These are phyloP conservation scores for Tridacna crocea DNA, from an alignment of 2,888 invertebrate species.

Conservation along the genomic window DNA sequence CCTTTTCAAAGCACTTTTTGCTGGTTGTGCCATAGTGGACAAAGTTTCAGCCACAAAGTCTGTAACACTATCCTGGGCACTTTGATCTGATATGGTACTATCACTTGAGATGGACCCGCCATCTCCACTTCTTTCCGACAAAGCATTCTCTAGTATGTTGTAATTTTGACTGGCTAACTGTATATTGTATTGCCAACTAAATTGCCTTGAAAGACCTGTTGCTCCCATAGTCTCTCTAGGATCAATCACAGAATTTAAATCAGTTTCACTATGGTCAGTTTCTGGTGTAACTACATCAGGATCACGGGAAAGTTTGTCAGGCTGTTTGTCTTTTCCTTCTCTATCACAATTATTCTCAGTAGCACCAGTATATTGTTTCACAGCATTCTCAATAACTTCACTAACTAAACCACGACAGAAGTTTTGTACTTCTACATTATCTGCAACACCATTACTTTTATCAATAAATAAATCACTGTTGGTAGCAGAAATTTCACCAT, in stretches of 20 bases:
- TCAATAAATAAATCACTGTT: neutral
- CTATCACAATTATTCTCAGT: conserved; percentile 20
- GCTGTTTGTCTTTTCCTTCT: neutral
- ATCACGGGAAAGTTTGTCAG: neutral
- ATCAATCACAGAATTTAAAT: neutral
- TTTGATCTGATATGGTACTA: conserved; percentile 55
- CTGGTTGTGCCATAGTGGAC: conserved; percentile 37
- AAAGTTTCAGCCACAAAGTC: conserved; percentile 59
- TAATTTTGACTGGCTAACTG: conserved; percentile 68
- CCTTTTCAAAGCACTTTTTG: no score
- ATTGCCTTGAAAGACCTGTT: conserved; percentile 42
- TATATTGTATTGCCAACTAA: conserved; percentile 71
- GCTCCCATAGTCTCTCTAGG: neutral
- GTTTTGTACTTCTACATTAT: neutral
- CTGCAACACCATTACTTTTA: no score
- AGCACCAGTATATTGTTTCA: conserved; percentile 15
- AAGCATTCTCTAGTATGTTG: conserved; percentile 45
- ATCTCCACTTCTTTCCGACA: conserved; percentile 28
- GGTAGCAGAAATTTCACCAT: neutral
- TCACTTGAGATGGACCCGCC: conserved; percentile 59
- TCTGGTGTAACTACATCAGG: neutral
- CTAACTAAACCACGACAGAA: conserved; percentile 12
- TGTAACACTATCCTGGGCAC: conserved; percentile 40
- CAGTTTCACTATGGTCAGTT: neutral
- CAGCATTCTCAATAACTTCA: conserved; percentile 8